phyloP scores from a whole-genome alignment of 2,113 vertebrate species.

The Daubentonia madagascariensis region DNA sequence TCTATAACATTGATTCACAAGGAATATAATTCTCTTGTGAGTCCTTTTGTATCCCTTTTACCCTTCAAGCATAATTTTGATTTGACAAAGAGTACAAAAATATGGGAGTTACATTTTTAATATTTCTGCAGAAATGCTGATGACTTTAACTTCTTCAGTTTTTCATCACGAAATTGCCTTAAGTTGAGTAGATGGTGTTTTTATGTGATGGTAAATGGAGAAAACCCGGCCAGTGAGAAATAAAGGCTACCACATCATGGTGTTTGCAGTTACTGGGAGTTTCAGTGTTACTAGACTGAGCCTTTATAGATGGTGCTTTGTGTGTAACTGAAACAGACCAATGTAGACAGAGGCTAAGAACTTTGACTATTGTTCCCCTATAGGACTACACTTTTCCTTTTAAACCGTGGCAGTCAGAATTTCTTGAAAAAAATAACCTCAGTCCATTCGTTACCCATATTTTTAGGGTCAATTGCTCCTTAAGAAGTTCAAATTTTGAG shows the following conservation, averaged over 20 bases:
- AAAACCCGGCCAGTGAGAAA: background rate
- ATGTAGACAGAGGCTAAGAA: background rate
- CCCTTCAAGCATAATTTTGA: slow-evolving; percentile 8
- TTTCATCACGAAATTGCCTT: slow-evolving; percentile 21
- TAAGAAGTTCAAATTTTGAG: background rate
- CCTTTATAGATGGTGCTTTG: background rate
- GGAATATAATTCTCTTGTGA: background rate
- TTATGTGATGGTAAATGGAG: background rate
- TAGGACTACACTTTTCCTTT: background rate
- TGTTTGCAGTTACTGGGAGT: background rate
- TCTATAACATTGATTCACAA: slow-evolving; percentile 27
- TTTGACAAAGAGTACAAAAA: slow-evolving; percentile 28
- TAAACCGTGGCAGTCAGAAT: background rate
- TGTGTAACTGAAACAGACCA: background rate
- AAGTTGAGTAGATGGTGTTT: slow-evolving; percentile 15
- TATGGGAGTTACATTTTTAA: slow-evolving; percentile 6
- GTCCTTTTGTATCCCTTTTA: slow-evolving; percentile 14
- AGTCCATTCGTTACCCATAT: background rate
- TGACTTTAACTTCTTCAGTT: slow-evolving; percentile 20
- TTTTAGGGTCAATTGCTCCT: background rate
- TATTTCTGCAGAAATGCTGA: slow-evolving; percentile 22
- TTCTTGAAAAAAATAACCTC: background rate
- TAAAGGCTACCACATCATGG: background rate
- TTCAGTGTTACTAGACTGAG: background rate
- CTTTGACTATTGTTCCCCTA: background rate